Evolutionary conservation across 2,113 vertebrate genomes (phyloP), one percentile per base, ranked within the genome.

Genomic region (Phocoena sinus): DNA sequence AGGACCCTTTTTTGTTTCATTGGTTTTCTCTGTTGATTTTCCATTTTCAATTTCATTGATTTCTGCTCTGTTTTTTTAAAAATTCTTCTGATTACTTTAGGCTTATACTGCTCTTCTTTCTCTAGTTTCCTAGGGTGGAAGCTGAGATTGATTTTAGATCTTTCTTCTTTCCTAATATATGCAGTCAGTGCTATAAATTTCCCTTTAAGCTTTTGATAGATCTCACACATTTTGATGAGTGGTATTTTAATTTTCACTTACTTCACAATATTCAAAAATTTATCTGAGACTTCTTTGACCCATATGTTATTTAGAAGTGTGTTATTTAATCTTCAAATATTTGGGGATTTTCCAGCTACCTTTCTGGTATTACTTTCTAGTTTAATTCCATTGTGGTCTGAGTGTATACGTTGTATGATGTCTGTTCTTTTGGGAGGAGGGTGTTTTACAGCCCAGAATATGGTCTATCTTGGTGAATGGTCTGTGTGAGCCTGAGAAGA

Each of bases 221-320:
- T 63, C 10, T 23, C 36, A 81, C 14, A 85, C 25, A 41, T 85
- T 95, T 92, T 94, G 65, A 76, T 68, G 50, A 63, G 33, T 95
- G 21, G 4, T 47, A 36, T 80, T 71, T 79, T 91, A 44, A 79
- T 89, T 95, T 94, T 85, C 47, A 84, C 85, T 95, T 92, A 70
- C 33, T 81, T 91, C n/a, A 92, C 63, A 85, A 88, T 95, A 63
- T 68, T 97, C 33, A 68, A 50, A 80, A 87, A 47, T 70, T 80
- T 93, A 23, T 58, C 73, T 76, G 53, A 87, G 26, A 93, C 62
- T 80, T 91, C 62, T 68, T 91, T 83, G 50, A 84, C 76, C 36
- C 74, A 15, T 65, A 38, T 73, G 25, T 92, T 94, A 91, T 31
- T 96, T 94, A 83, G 23, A 83, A 71, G 23, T 60, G 8, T 83